Evolutionary conservation across 2,888 invertebrate species (phyloP).

Genomic region (Volucella inanis): DNA sequence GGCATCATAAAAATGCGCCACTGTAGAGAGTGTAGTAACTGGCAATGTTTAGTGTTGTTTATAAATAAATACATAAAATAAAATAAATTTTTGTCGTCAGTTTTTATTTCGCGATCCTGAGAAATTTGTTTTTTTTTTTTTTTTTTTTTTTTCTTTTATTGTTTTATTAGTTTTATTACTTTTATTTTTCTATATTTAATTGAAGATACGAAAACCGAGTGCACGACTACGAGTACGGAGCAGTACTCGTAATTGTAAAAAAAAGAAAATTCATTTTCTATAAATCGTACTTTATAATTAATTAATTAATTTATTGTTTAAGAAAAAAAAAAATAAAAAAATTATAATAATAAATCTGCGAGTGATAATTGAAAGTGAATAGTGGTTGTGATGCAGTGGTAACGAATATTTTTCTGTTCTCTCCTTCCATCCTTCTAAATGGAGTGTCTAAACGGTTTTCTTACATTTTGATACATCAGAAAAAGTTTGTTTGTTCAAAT

Average conservation of each 20-base stretch:
- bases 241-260: not conserved
- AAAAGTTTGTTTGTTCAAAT: slow-evolving; percentile 4
- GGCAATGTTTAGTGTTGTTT: slow-evolving; percentile 63
- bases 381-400: slow-evolving; percentile 55
- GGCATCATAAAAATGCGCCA: slow-evolving; percentile 42
- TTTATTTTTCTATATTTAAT: slow-evolving; percentile 15
- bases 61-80: slow-evolving; percentile 59
- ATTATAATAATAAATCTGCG: slow-evolving; percentile 4
- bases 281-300: slow-evolving; percentile 4
- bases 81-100: slow-evolving; percentile 13
- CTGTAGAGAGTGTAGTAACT: slow-evolving; percentile 68
- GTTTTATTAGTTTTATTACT: slow-evolving; percentile 2
- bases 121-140: slow-evolving; percentile 7
- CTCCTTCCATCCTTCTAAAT: slow-evolving; percentile 21
- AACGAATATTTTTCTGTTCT: slow-evolving; percentile 1
- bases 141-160: slow-evolving; percentile 33
- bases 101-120: slow-evolving; percentile 6
- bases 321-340: slow-evolving; percentile 31
- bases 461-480: slow-evolving; percentile 38
- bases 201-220: not conserved
- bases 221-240: no score
- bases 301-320: slow-evolving; percentile 43
- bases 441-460: slow-evolving; percentile 60
- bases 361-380: slow-evolving; percentile 65
- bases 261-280: not conserved